Evolutionary conservation across 2,113 vertebrate species (phyloP), one percentile per base, ranked within the genome.

Genomic region (Grammomys dolichurus): DNA sequence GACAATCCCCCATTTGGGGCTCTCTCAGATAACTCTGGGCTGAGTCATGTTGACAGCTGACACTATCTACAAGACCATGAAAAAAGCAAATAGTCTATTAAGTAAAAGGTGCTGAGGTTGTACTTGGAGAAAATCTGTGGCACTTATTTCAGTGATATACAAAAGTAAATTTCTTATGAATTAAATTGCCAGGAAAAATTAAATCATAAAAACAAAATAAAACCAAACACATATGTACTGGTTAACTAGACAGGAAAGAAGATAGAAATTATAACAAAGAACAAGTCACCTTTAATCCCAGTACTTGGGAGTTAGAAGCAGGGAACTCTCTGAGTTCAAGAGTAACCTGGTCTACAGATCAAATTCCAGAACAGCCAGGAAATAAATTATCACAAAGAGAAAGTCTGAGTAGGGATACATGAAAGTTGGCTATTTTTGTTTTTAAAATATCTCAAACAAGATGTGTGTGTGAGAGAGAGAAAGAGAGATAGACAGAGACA

Each of bases 171-270:
- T 89, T 93, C 77, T 77, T 82, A 76, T 77, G 51, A 81, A 77
- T 85, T 91, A 43, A 85, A 80, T 19, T 72, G 19, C 92, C 31
- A 31, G 60, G 40, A 87, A 96, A 92, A 80, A 82, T 70, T 46
- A 90, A 89, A 92, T 84, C 60, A 67, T 33, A 89, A 94, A 90
- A 73, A 95, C 31, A 77, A 93, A 88, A 56, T 85, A 91, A 95
- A 95, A 60, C 31, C 12, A 93, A 90, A 11, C 54, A 28, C 43
- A 33, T 20, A 20, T 91, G 11, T 20, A 31, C 58, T 33, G 76
- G 22, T 56, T 93, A 65, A 86, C 87, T 40, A 76, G 48, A 91
- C 54, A 95, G 58, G 46, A 81, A 87, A 86, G 5, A 51, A 31
- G 14, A 70, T 7, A 70, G 65, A 70, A 54, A 70, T 87, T 36